A percentile compares a stretch with the other conserved stretches of the same genome.
These are phyloP conservation scores for Yponomeuta evonymella DNA, from an alignment of 2,888 invertebrate species.

Conservation along the genomic window DNA sequence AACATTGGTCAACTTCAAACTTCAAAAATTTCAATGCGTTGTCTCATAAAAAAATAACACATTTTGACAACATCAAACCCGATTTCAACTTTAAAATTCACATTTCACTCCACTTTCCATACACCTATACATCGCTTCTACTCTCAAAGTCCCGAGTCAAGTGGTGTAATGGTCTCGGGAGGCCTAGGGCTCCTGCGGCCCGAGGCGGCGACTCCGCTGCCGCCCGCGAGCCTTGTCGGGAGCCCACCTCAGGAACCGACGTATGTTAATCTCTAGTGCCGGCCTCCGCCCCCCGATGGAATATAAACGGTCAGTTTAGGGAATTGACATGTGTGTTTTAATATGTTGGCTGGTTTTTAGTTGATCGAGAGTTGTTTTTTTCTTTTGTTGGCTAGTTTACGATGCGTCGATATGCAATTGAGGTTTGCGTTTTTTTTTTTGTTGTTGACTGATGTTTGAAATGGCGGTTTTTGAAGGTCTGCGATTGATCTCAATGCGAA, in stretches of 20 bases:
- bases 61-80: not conserved
- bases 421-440: too few relatives aligned
- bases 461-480: too few relatives aligned
- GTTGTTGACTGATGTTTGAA: too few relatives aligned
- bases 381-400: not conserved
- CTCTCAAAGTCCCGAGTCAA: constrained; percentile 67
- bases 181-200: constrained; percentile 68
- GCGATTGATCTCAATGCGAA: too few relatives aligned
- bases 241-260: constrained; percentile 91
- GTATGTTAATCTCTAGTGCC: constrained; percentile 94
- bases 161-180: constrained; percentile 74
- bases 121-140: not conserved
- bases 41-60: too few relatives aligned
- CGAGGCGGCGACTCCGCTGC: constrained; percentile 72
- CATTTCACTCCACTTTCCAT: not conserved
- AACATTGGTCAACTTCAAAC: too few relatives aligned
- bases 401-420: not conserved
- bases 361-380: constrained; percentile 16
- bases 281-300: constrained; percentile 62
- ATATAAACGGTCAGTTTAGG: constrained; percentile 56
- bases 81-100: not conserved
- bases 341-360: constrained; percentile 3
- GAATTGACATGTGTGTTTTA: constrained; percentile 19
- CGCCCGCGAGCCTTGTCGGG: constrained; percentile 61
- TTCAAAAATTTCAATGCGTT: too few relatives aligned